phyloP scores from a whole-genome alignment of 2,888 invertebrate genomes.

The Caenorhabditis doughertyi region DNA sequence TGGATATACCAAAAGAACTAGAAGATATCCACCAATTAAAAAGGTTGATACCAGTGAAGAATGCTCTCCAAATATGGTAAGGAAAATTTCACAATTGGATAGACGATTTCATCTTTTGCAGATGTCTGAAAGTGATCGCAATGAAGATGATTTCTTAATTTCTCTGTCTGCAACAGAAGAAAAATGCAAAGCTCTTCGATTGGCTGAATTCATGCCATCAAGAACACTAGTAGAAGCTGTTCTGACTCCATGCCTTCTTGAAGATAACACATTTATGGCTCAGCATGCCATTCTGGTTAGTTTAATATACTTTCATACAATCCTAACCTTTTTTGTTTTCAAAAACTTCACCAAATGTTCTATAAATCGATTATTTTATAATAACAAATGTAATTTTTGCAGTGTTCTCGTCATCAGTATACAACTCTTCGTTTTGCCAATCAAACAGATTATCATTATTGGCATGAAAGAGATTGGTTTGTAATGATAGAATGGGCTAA shows the following conservation, averaged over 20 bases:
- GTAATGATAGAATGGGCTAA: constrained; percentile 83
- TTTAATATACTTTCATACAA: too few relatives aligned
- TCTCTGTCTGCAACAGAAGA: constrained; percentile 39
- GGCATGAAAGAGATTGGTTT: constrained; percentile 80
- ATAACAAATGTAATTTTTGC: constrained; percentile 15
- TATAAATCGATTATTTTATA: not conserved
- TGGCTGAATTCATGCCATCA: constrained; percentile 62
- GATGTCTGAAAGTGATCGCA: constrained; percentile 35
- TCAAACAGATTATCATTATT: constrained; percentile 78
- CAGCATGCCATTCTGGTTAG: constrained; percentile 56
- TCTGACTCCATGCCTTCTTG: constrained; percentile 64
- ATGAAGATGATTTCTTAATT: constrained; percentile 46
- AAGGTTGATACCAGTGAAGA: constrained; percentile 67
- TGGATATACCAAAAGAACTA: constrained; percentile 81
- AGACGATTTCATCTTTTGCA: not conserved
- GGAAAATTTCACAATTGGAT: not conserved
- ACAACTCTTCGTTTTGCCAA: constrained; percentile 71
- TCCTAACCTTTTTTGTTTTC: too few relatives aligned
- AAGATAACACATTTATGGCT: constrained; percentile 66
- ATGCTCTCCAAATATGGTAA: constrained; percentile 59
- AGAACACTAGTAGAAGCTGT: constrained; percentile 69
- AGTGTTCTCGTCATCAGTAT: constrained; percentile 57
- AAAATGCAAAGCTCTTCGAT: constrained; percentile 63
- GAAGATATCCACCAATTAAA: constrained; percentile 79
- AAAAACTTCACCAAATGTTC: too few relatives aligned